A percentile compares a stretch with the other conserved stretches of the same genome.
Conservation (phyloP, 1,140 invertebrate species). For the Anagrus nilaparvatae region DNA sequence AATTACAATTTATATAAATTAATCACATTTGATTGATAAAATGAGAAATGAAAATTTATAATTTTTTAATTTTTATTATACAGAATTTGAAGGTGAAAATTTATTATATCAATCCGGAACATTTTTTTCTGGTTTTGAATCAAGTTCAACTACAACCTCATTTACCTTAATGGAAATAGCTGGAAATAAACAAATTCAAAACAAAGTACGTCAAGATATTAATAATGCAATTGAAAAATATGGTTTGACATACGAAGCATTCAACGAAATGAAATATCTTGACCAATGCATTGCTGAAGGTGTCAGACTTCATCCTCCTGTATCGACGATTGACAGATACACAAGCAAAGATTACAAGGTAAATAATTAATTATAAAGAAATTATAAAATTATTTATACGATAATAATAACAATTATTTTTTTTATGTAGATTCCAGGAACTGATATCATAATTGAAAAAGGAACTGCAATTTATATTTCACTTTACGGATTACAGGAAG, state of each 20-base stretch:
- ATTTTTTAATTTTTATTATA: constrained; percentile 16
- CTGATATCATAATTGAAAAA: constrained; percentile 30
- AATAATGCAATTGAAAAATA: constrained; percentile 33
- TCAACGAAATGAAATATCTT: constrained; percentile 33
- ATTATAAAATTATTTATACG: neutral
- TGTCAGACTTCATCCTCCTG: constrained; percentile 48
- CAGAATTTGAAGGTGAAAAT: constrained; percentile 29
- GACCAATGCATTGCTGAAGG: constrained; percentile 30
- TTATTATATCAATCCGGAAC: constrained; percentile 27
- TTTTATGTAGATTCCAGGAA: constrained; percentile 28
- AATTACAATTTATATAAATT: no score
- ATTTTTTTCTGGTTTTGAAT: constrained; percentile 47
- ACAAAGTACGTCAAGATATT: constrained; percentile 49
- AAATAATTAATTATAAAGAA: constrained; percentile 6
- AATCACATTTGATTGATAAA: no score
- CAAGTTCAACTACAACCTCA: constrained; percentile 42
- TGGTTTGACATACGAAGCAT: constrained; percentile 28
- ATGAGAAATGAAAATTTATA: constrained; percentile 20
- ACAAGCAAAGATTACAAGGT: constrained; percentile 37
- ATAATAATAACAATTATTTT: neutral
- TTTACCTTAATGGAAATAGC: constrained; percentile 40
- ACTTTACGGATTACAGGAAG: constrained; percentile 33
- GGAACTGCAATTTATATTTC: constrained; percentile 24
- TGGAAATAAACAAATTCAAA: constrained; percentile 24
- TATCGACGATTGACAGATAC: constrained; percentile 46